These are phyloP conservation scores for Aphis craccivora DNA, from an alignment of 1,140 invertebrate species.

Conservation along the genomic window DNA sequence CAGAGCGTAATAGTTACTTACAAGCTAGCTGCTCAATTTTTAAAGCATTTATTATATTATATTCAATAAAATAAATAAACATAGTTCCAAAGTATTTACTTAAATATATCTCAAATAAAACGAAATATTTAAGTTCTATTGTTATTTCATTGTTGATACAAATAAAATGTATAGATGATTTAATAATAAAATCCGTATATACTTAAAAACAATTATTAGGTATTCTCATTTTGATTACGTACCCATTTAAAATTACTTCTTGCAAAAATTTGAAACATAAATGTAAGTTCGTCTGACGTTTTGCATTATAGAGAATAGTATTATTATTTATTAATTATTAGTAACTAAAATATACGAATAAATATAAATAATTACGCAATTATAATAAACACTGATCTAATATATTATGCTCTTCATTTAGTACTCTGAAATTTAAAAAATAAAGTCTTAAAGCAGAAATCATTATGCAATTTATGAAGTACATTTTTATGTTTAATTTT, in stretches of 20 bases:
- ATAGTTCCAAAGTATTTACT: neutral
- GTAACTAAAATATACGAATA: neutral
- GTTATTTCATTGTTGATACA: neutral
- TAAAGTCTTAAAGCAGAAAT: neutral
- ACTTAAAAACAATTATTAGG: neutral
- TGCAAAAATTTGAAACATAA: neutral
- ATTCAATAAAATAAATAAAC: neutral
- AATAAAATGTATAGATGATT: neutral
- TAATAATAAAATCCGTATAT: neutral
- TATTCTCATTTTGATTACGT: neutral
- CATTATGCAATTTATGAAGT: neutral
- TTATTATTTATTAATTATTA: slow-evolving; percentile 19
- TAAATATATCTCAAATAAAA: neutral
- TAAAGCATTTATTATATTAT: neutral
- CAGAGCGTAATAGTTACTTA: too few species aligned
- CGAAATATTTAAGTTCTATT: neutral
- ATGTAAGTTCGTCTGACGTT: neutral
- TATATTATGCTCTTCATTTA: neutral
- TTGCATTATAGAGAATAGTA: neutral
- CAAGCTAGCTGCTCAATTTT: neutral
- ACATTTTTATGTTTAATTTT: neutral
- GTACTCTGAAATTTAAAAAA: neutral
- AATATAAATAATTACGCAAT: neutral
- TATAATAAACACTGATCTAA: neutral
- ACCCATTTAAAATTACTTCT: neutral